A percentile compares a stretch with the other conserved stretches of the same genome.
Conservation (phyloP, 2,888 invertebrate genomes). For the Allophyes oxyacanthae region DNA sequence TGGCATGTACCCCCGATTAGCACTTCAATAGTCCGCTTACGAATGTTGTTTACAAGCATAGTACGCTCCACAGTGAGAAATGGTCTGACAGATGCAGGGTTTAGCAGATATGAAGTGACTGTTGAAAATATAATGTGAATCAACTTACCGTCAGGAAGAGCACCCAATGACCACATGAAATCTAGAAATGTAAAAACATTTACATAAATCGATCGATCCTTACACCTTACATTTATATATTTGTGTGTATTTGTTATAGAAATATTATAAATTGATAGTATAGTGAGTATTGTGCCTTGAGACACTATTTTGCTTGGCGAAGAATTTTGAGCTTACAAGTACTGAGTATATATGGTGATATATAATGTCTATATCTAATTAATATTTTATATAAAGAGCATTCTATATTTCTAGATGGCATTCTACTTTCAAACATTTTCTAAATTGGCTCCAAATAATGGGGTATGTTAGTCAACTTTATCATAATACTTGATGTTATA, state of each 20-base stretch:
- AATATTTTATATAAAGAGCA: conserved; percentile 73
- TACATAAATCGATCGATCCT: conserved; percentile 88
- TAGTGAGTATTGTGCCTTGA: conserved; percentile 78
- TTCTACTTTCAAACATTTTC: conserved; percentile 76
- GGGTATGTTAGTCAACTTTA: conserved; percentile 82
- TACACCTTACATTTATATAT: conserved; percentile 81
- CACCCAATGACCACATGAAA: conserved; percentile 99
- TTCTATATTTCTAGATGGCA: conserved; percentile 74
- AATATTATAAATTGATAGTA: conserved; percentile 64
- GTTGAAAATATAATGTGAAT: conserved; percentile 77
- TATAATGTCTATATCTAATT: conserved; percentile 69
- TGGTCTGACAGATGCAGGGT: conserved; percentile 73
- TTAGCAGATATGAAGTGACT: conserved; percentile 73
- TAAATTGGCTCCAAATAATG: conserved; percentile 73
- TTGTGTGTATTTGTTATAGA: conserved; percentile 68
- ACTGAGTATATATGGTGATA: conserved; percentile 70
- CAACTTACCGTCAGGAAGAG: conserved; percentile 98
- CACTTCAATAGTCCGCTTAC: conserved; percentile 60
- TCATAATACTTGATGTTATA: conserved; percentile 69
- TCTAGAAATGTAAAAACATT: conserved; percentile 94
- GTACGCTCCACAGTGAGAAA: conserved; percentile 56
- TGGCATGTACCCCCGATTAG: conserved; percentile 69
- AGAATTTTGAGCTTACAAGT: conserved; percentile 71
- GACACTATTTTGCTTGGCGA: conserved; percentile 90
- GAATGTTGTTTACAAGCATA: conserved; percentile 43